Evolutionary conservation across 2,888 invertebrate genomes (phyloP), one percentile per base, ranked within the genome.

Genomic region (Hirtodrosophila alboralis): DNA sequence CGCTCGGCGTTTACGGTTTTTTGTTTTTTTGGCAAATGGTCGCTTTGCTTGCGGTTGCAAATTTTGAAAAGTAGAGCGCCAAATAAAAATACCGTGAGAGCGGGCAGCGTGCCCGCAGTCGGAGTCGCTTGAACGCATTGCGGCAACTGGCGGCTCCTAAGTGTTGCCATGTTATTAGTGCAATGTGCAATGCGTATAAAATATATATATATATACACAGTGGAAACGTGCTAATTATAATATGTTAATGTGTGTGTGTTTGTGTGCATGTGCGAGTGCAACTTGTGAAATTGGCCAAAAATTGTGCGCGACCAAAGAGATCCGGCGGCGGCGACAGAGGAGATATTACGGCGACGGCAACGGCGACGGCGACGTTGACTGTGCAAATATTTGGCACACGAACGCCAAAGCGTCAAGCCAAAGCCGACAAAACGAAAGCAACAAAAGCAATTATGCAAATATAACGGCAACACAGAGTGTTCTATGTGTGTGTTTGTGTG

Each of bases 361-460:
- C n/a, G n/a, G 10, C 23, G 18, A 28, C 31, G 30, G 18, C 13
- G 28, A 9, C 8, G 36, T 23, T 13, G 36, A 26, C 41, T 57
- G 70, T 71, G 62, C 54, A 77, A 75, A 77, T 77, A 77, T 77
- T 77, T 77, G 72, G 69, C 66, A 62, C 63, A 60, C 34, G 54
- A 52, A 30, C 44, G 34, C 9, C 13, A 18, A 51, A 49, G 28
- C 38, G 13, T 27, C 21, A 14, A 31, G 65, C 66, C 54, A 66
- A 64, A 66, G 67, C 66, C 68, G 62, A 71, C 71, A 59, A 75
- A 74, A 71, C 54, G 72, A 75, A 77, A 77, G 75, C 66, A 77
- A 77, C 76, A 75, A 77, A 77, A 77, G 77, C 76, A 77, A 77
- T 77, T 77, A 77, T 77, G 76, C 76, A 77, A 77, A 77, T 77